Percentiles rank a stretch among this genome's conserved stretches.
These are phyloP conservation scores for Natator depressus DNA, from an alignment of 2,113 vertebrate genomes.

Conservation along the genomic window DNA sequence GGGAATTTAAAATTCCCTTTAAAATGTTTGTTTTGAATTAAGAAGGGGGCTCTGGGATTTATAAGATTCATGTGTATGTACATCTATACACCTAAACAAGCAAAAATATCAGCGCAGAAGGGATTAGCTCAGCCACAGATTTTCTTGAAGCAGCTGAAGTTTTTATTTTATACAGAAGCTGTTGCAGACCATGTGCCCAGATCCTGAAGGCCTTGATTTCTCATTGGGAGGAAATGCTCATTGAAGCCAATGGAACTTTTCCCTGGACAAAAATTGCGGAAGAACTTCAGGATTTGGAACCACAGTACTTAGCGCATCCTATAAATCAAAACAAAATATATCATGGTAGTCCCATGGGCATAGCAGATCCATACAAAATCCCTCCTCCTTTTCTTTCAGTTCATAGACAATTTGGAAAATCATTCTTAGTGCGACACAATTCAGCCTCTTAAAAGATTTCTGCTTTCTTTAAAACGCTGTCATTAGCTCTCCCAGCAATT, in stretches of 20 bases:
- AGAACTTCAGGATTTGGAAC: neutral
- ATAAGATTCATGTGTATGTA: neutral
- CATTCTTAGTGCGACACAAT: neutral
- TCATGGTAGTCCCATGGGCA: neutral
- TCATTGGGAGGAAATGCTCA: conserved; percentile 4
- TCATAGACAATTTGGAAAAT: neutral
- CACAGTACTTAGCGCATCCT: too few relatives aligned
- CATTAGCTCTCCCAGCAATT: neutral
- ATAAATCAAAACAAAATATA: neutral
- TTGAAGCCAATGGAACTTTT: conserved; percentile 2
- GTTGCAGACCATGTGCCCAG: conserved; percentile 34
- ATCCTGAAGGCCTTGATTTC: conserved; percentile 45
- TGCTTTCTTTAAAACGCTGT: neutral
- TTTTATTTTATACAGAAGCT: conserved; percentile 49
- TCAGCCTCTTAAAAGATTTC: neutral
- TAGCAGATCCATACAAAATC: neutral
- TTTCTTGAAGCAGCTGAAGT: conserved; percentile 49
- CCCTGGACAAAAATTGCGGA: neutral
- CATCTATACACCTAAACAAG: conserved; percentile 17
- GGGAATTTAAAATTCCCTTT: neutral
- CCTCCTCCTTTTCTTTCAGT: neutral
- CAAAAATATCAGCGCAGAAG: conserved; percentile 30
- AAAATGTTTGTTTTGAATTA: neutral
- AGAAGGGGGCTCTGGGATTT: conserved; percentile 12
- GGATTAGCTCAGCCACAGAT: conserved; percentile 26